Conservation (phyloP, 2,888 invertebrate genomes). For the Neoaliturus tenellus region DNA sequence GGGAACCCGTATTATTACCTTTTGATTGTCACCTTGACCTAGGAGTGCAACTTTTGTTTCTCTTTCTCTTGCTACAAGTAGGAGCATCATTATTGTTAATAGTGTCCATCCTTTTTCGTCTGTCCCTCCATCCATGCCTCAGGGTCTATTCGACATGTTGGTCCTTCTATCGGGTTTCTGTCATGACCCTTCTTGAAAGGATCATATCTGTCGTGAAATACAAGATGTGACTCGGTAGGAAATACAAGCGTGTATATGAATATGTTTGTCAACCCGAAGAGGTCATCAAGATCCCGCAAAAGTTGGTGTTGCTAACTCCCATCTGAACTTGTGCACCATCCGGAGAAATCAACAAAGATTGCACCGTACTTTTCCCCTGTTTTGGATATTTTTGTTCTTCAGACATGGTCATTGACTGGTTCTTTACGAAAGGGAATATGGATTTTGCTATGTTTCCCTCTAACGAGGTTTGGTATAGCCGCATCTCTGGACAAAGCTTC, state of each 20-base stretch:
- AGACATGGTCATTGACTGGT: neutral
- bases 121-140: conserved; percentile 11
- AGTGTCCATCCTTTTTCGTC: neutral
- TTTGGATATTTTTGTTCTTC: no score
- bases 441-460: neutral
- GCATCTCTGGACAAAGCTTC: neutral
- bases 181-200: neutral
- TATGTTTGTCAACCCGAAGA: neutral
- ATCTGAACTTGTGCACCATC: neutral
- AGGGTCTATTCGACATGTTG: neutral
- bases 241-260: no score
- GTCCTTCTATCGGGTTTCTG: neutral
- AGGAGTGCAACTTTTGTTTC: neutral
- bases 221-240: no score
- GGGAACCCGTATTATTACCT: neutral
- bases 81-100: no score
- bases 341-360: neutral
- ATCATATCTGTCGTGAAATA: neutral
- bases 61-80: no score
- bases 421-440: neutral
- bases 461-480: neutral
- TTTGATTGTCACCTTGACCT: neutral
- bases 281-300: neutral
- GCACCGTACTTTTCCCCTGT: neutral
- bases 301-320: neutral